Conservation (phyloP, 2,888 invertebrate genomes). For the Chirona hameri region DNA sequence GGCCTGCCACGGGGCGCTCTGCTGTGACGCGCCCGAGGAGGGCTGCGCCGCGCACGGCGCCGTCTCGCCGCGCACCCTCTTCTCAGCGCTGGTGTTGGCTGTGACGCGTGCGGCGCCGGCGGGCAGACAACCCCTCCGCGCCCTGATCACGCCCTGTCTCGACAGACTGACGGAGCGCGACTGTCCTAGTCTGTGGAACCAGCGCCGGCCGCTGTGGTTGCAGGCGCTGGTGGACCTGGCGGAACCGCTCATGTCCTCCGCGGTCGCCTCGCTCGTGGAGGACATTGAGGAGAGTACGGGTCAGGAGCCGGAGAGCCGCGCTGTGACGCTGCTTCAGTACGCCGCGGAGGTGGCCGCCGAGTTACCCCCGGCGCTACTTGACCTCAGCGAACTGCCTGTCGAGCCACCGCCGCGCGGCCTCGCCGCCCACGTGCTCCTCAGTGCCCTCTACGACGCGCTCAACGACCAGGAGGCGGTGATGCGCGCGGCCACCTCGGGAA, state of each 20-base stretch:
- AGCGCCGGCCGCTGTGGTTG: slow-evolving; percentile 7
- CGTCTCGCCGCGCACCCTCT: background rate
- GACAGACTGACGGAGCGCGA: background rate
- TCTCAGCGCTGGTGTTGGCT: background rate
- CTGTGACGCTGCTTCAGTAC: background rate
- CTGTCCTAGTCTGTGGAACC: background rate
- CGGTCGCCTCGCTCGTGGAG: background rate
- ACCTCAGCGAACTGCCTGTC: background rate
- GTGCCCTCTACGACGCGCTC: background rate
- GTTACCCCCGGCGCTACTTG: background rate
- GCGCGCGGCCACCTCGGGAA: background rate
- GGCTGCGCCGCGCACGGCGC: background rate
- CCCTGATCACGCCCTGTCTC: background rate
- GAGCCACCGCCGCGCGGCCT: background rate
- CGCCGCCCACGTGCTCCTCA: background rate
- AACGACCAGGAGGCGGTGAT: background rate
- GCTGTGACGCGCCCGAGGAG: background rate
- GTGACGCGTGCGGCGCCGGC: background rate
- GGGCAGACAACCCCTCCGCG: background rate
- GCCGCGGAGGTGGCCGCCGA: background rate
- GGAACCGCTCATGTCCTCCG: background rate
- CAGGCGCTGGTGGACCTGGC: slow-evolving; percentile 9
- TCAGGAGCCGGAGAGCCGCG: background rate
- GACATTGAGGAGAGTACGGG: background rate
- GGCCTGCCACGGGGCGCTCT: background rate